Base-by-base conservation (phyloP, 2,888 invertebrate species). In the Leucoma salicis region DNA sequence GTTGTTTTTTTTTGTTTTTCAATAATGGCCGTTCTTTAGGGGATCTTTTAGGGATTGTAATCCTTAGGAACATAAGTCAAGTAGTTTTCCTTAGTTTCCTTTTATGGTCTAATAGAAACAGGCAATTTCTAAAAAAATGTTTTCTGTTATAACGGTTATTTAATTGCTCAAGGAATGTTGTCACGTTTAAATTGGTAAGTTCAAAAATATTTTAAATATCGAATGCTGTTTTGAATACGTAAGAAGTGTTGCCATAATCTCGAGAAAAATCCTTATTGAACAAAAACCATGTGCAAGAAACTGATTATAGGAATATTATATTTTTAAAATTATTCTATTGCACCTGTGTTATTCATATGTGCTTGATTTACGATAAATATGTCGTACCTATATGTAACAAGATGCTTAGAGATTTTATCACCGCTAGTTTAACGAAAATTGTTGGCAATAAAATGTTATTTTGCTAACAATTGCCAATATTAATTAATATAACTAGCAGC, bases 101-200 rank as follows among this genome's bases (percentile, higher is more conserved):
- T 53, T 48, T 72, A 74, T 76, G 75, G 74, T 78, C 73, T 77
- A 70, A 66, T 63, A 54, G 68, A 63, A 74, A 74, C 81, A 81
- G 82, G 83, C 78, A 74, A 78, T 80, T 79, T 76, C 74, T 62
- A 66, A 49, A 53, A 49, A 35, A 54, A 56, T 57, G 1, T 56
- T 57, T 28, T 49, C 38, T 64, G 53, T 58, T 61, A 55, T 57
- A 47, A 43, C 48, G 44, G 44, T 55, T 57, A 53, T n/a, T n/a
- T 42, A 57, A 63, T 79, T 83, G 85, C 84, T 85, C 84, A 83
- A 83, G 80, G 78, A 79, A 63, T 78, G 78, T 80, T 81, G n/a
- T 56, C 54, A 59, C 53, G 47, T 61, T 47, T 56, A 63, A 64
- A 45, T 58, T 57, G 42, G 53, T 68, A 66, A 53, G 62, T 60